Percentiles rank a stretch among this genome's conserved stretches.
These are phyloP conservation scores for Drosophila neutralis DNA, from an alignment of 2,888 invertebrate species.

Conservation along the genomic window DNA sequence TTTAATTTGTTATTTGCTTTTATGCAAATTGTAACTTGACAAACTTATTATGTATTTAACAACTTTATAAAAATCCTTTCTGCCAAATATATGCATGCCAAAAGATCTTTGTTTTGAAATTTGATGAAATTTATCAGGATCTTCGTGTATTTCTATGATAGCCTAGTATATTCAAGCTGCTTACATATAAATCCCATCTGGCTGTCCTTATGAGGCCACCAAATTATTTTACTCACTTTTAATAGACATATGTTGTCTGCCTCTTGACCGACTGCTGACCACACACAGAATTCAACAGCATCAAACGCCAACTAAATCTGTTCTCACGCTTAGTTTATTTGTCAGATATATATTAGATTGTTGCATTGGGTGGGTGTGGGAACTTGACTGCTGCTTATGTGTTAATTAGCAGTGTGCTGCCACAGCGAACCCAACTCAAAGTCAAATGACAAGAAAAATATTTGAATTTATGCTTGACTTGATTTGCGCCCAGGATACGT, in stretches of 20 bases:
- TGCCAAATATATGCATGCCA: not conserved
- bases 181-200: slow-evolving; percentile 2
- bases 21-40: too few relatives aligned
- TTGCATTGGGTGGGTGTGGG: not conserved
- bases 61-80: not conserved
- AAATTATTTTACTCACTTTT: not conserved
- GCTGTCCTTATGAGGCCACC: not conserved
- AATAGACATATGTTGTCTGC: not conserved
- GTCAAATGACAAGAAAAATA: slow-evolving; percentile 64
- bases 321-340: slow-evolving; percentile 31
- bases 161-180: not conserved
- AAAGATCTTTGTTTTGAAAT: not conserved
- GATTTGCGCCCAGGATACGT: slow-evolving; percentile 46
- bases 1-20: not conserved
- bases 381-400: slow-evolving; percentile 67
- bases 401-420: slow-evolving; percentile 67
- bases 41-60: too few relatives aligned
- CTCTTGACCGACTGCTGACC: slow-evolving; percentile 43
- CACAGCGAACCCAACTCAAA: slow-evolving; percentile 57
- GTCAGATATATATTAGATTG: slow-evolving; percentile 23
- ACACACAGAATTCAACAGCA: slow-evolving; percentile 25
- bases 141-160: not conserved
- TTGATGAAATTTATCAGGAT: not conserved
- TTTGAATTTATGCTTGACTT: slow-evolving; percentile 76
- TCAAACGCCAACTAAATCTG: slow-evolving; percentile 20